These are phyloP conservation scores for Idaea straminata DNA, from an alignment of 2,888 invertebrate genomes.

Conservation along the genomic window DNA sequence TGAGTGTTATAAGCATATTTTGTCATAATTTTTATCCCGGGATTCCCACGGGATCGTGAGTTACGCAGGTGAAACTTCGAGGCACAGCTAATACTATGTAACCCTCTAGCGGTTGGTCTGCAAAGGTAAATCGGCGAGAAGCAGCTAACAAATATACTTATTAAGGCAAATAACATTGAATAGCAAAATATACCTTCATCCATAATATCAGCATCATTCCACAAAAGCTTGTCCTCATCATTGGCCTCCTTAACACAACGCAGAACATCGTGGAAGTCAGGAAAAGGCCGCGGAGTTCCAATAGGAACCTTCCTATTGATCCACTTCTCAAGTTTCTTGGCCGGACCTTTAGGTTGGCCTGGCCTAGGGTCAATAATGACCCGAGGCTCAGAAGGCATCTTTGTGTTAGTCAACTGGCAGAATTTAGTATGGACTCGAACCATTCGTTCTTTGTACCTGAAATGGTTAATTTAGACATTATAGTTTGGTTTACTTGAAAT, in stretches of 20 bases:
- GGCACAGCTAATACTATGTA: too few species aligned
- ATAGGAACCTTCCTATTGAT: constrained; percentile 69
- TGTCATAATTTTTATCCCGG: too few species aligned
- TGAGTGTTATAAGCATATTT: too few species aligned
- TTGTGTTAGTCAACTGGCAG: constrained; percentile 81
- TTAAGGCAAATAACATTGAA: not conserved
- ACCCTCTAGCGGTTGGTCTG: too few species aligned
- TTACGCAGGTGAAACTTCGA: too few species aligned
- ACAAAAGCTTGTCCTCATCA: constrained; percentile 59
- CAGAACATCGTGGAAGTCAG: constrained; percentile 79
- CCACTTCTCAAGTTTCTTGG: constrained; percentile 62
- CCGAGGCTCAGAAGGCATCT: constrained; percentile 69
- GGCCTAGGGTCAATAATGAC: constrained; percentile 58
- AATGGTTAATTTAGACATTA: constrained; percentile 9
- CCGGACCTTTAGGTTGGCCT: constrained; percentile 64
- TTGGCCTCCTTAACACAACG: constrained; percentile 66
- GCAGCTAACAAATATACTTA: not conserved
- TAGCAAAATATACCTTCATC: constrained; percentile 58
- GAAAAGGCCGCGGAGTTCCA: constrained; percentile 68
- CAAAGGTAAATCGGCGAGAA: too few species aligned
- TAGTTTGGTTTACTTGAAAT: too few species aligned
- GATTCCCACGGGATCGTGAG: too few species aligned
- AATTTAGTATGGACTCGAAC: constrained; percentile 79
- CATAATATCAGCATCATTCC: constrained; percentile 67
- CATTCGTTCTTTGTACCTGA: constrained; percentile 72